Evolutionary conservation across 2,113 vertebrate species (phyloP).

Genomic region (Pontoporia blainvillei): DNA sequence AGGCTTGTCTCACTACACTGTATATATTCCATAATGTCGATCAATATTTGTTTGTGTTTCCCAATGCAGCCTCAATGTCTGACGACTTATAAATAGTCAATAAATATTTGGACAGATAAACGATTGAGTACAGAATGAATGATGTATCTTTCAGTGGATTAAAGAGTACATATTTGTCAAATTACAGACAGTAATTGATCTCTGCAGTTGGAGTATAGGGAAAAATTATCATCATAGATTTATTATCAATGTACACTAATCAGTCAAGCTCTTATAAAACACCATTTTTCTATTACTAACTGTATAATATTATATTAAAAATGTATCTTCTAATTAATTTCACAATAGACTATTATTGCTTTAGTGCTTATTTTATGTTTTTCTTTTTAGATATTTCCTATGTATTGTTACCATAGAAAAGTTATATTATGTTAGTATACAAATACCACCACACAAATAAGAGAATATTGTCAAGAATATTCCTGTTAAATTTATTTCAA

Average conservation of each 20-base stretch:
- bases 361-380: neutral
- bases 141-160: neutral
- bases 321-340: neutral
- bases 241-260: neutral
- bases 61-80: neutral
- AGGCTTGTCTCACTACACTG: neutral
- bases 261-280: neutral
- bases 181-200: neutral
- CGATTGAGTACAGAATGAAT: neutral
- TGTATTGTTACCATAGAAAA: neutral
- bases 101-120: neutral
- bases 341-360: neutral
- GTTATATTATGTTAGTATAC: neutral
- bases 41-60: neutral
- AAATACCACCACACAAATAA: neutral
- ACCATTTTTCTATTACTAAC: neutral
- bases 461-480: neutral
- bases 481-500: neutral
- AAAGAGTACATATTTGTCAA: neutral
- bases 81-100: neutral
- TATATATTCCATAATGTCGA: neutral
- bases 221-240: neutral
- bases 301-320: neutral
- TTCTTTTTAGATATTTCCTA: neutral
- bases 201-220: neutral